A percentile compares a stretch with the other conserved stretches of the same genome.
phyloP scores from a whole-genome alignment of 2,888 invertebrate genomes.

The Gnatocerus cornutus region DNA sequence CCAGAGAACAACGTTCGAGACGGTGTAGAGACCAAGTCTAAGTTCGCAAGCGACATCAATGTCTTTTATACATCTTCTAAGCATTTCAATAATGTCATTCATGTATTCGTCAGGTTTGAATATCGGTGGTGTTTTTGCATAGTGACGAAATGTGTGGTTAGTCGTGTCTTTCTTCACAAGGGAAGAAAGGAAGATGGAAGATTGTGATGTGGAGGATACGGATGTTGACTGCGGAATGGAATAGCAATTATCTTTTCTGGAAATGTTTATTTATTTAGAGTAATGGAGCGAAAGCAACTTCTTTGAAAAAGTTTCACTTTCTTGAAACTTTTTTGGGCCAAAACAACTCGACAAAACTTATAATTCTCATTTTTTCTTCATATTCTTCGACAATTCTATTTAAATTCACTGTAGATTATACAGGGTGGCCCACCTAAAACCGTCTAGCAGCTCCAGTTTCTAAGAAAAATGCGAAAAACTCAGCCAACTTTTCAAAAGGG shows the following conservation, averaged over 20 bases:
- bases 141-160: not conserved
- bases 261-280: slow-evolving; percentile 12
- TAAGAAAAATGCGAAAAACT: no score
- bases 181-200: not conserved
- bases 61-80: slow-evolving; percentile 29
- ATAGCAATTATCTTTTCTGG: slow-evolving; percentile 11
- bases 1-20: slow-evolving; percentile 47
- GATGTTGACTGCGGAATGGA: not conserved
- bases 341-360: no score
- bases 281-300: no score
- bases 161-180: not conserved
- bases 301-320: no score
- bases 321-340: no score
- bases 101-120: slow-evolving; percentile 39
- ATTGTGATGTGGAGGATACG: not conserved
- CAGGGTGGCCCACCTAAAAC: no score
- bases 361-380: no score
- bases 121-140: slow-evolving; percentile 41
- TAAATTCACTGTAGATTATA: no score
- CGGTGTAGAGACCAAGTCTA: slow-evolving; percentile 39
- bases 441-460: no score
- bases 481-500: no score
- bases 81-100: slow-evolving; percentile 41
- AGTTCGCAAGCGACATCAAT: not conserved
- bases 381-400: no score